Evolutionary conservation across 2,888 invertebrate genomes (phyloP), one percentile per base, ranked within the genome.

Genomic region (Spicauda simplicius): DNA sequence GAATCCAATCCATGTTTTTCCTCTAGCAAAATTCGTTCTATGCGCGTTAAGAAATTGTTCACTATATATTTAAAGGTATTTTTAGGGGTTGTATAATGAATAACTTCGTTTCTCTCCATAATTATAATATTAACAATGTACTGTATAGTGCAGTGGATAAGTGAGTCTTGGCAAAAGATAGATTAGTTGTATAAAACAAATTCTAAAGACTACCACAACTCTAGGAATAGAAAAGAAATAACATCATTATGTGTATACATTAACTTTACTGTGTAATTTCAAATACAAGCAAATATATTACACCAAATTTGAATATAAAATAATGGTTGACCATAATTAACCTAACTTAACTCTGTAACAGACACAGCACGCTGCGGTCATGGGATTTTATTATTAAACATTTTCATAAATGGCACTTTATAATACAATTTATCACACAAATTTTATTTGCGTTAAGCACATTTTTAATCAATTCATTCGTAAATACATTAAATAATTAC

Each of bases 261-360:
- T 71, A 71, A 70, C 50, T 74, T 71, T 70, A 74, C 72, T 71
- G 63, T 71, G 68, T 70, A 72, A 70, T 69, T 72, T 64, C 54
- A 65, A 66, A 71, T 72, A 66, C 69, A 75, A 69, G 72, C 71
- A 71, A 72, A 76, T 74, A 74, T 75, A 73, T 75, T 78, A 76
- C 76, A 75, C 73, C 74, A 76, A 76, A 76, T 71, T 76, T 76
- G 73, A 69, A 73, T 75, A 77, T 66, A 72, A 77, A 74, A 75
- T 71, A 73, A 74, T 69, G 71, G 66, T 69, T 72, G 33, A 73
- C 63, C 70, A 70, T 66, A 74, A 68, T 72, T 72, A 71, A 67
- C 58, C 64, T 61, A 66, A 56, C 20, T 66, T 66, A 66, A 64
- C 30, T 16, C 25, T 67, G 68, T 69, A 64, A 53, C 71, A 70